A percentile compares a stretch with the other conserved stretches of the same genome.
These are phyloP conservation scores for Galagoides demidoff DNA, from an alignment of 2,797 vertebrate species.

Conservation along the genomic window DNA sequence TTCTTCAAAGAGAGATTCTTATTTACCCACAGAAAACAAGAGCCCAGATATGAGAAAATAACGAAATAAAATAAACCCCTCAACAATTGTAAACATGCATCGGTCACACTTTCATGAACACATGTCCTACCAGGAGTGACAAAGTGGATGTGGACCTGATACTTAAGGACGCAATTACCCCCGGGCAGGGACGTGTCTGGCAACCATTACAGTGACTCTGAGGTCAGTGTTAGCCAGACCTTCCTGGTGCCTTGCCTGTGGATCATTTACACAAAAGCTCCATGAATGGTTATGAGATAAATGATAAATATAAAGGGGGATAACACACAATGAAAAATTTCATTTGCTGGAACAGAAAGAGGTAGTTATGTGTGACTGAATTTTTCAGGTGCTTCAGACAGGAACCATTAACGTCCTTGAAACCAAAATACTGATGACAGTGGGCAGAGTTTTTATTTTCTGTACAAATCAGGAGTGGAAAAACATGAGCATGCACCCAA, in stretches of 20 bases:
- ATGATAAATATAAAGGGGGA: background rate
- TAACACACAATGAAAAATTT: background rate
- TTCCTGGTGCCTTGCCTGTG: background rate
- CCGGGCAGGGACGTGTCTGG: background rate
- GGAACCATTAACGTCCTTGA: conserved; percentile 49
- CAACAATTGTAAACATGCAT: background rate
- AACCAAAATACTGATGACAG: conserved; percentile 45
- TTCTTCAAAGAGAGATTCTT: background rate
- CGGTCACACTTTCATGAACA: background rate
- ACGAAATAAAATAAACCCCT: background rate
- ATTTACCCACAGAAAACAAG: conserved; percentile 17
- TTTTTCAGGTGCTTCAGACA: conserved; percentile 59
- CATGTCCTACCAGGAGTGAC: background rate
- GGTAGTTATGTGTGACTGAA: background rate
- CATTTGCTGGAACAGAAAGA: conserved; percentile 22
- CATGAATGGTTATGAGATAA: background rate
- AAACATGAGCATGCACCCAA: conserved; percentile 70
- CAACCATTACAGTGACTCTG: too few relatives aligned
- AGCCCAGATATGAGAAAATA: background rate
- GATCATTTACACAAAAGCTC: background rate
- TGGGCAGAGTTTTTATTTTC: conserved; percentile 61
- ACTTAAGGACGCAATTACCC: background rate
- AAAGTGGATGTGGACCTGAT: background rate
- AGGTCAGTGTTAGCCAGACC: background rate
- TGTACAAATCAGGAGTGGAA: conserved; percentile 75